Evolutionary conservation across 2,797 vertebrate species (phyloP).

Genomic region (Poecilia wingei): DNA sequence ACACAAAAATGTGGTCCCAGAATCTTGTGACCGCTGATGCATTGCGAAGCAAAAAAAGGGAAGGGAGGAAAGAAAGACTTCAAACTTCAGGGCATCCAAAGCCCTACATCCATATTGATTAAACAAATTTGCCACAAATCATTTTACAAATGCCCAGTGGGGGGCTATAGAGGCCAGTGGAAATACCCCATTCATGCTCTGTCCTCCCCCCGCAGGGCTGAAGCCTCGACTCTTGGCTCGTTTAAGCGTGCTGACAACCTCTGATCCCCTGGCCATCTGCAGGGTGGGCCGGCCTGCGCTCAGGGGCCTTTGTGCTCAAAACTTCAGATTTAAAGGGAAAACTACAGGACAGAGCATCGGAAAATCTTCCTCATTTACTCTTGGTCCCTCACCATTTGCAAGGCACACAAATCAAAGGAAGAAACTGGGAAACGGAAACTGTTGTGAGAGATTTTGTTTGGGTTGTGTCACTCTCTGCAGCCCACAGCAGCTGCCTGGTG

Average conservation of each 20-base stretch:
- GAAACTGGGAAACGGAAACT: not conserved
- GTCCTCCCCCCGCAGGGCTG: constrained; percentile 81
- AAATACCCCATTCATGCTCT: constrained; percentile 88
- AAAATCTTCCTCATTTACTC: not conserved
- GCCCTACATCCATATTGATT: constrained; percentile 90
- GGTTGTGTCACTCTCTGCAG: constrained; percentile 34
- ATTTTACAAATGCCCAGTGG: constrained; percentile 96
- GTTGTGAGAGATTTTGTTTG: constrained; percentile 2
- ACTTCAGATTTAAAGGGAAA: constrained; percentile 67
- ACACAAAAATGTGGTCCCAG: constrained; percentile 1
- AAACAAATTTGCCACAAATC: constrained; percentile 99
- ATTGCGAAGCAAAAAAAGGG: constrained; percentile 51
- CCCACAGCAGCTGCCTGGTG: constrained; percentile 38
- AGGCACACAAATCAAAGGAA: constrained; percentile 32
- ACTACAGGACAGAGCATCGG: constrained; percentile 8
- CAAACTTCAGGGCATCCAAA: constrained; percentile 75
- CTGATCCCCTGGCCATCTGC: constrained; percentile 93
- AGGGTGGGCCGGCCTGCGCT: constrained; percentile 78
- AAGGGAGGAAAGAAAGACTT: constrained; percentile 32
- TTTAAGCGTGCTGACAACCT: constrained; percentile 95
- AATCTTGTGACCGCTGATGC: constrained; percentile 39
- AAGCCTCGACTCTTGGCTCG: constrained; percentile 90
- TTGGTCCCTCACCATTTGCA: constrained; percentile 32
- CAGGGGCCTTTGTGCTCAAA: constrained; percentile 68
- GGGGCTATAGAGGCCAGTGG: constrained; percentile 87